A percentile compares a stretch with the other conserved stretches of the same genome.
phyloP scores from a whole-genome alignment of 2,797 vertebrate genomes.

The Mormyrus hasselquistii region DNA sequence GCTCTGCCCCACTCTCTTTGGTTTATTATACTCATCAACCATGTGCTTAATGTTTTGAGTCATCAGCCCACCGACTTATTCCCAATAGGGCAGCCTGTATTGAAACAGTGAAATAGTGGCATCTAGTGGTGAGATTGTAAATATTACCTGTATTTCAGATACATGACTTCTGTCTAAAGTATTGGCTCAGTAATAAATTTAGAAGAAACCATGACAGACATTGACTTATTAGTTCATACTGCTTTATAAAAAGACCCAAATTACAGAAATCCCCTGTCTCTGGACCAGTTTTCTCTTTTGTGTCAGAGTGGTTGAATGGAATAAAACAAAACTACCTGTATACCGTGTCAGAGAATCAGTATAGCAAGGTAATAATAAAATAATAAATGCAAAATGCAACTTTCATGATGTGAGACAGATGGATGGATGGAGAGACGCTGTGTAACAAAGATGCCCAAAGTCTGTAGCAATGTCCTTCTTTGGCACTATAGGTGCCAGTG shows the following conservation, averaged over 20 bases:
- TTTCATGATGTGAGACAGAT: background rate
- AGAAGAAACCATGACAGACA: background rate
- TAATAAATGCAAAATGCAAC: background rate
- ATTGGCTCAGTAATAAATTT: background rate
- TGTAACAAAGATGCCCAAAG: background rate
- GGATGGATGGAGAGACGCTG: background rate
- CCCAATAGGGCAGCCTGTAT: background rate
- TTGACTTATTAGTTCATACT: background rate
- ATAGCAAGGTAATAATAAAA: background rate
- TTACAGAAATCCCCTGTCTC: background rate
- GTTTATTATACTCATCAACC: background rate
- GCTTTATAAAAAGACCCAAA: slow-evolving; percentile 17
- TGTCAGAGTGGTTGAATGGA: slow-evolving; percentile 24
- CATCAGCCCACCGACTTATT: background rate
- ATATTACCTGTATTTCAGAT: background rate
- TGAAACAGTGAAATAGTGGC: slow-evolving; percentile 42
- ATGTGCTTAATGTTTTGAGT: background rate
- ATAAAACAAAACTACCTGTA: background rate
- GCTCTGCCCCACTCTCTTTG: background rate
- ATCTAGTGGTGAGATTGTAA: slow-evolving; percentile 40
- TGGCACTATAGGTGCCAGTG: background rate
- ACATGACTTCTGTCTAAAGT: background rate
- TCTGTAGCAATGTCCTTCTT: background rate
- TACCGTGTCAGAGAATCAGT: background rate
- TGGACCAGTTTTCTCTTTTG: background rate